phyloP scores from a whole-genome alignment of 2,113 vertebrate species.

The Cardinalis cardinalis region DNA sequence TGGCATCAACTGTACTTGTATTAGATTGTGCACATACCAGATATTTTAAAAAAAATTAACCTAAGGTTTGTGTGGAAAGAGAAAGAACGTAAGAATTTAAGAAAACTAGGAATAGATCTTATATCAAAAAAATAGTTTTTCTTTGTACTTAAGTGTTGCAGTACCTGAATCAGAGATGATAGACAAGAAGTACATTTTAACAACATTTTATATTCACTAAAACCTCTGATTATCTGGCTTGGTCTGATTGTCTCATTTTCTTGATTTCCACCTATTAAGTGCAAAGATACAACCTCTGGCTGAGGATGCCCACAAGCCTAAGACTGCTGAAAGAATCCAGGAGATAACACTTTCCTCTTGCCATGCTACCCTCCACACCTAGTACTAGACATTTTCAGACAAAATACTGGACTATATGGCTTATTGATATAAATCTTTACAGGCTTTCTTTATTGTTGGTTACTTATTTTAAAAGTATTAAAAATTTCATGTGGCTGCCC shows the following conservation, averaged over 20 bases:
- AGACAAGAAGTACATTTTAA: not conserved
- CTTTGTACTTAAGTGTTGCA: not conserved
- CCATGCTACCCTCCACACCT: not conserved
- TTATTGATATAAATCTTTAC: not conserved
- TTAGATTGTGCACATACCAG: not conserved
- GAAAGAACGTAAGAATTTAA: not conserved
- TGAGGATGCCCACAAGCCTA: not conserved
- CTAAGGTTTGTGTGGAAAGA: not conserved
- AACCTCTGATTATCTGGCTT: not conserved
- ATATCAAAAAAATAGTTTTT: not conserved
- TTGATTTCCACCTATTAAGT: not conserved
- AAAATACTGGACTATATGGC: not conserved
- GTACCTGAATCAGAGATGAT: not conserved
- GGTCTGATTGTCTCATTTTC: not conserved
- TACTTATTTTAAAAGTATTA: not conserved
- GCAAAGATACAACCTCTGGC: not conserved
- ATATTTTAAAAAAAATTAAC: not conserved
- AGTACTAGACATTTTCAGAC: not conserved
- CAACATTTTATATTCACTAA: not conserved
- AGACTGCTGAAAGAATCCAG: not conserved
- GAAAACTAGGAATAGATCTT: not conserved
- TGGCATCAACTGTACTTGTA: not conserved
- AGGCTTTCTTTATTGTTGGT: not conserved
- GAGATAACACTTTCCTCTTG: not conserved
- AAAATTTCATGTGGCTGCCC: not conserved